phyloP scores from a whole-genome alignment of 2,888 invertebrate genomes.

The Hyles lineata region DNA sequence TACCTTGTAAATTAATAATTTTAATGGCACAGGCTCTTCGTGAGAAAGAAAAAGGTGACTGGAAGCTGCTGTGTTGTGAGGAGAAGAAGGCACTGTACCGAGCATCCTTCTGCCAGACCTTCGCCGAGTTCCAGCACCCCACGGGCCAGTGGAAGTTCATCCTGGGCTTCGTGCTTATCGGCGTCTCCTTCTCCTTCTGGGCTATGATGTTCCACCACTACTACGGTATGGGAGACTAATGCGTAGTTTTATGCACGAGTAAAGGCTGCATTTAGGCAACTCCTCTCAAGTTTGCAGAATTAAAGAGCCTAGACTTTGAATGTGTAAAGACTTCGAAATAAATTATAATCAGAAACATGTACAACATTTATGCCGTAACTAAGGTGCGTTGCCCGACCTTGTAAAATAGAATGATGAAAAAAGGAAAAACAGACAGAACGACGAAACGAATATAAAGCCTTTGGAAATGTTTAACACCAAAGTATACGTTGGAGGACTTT shows the following conservation, averaged over 20 bases:
- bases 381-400: too few species aligned
- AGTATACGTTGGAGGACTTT: too few species aligned
- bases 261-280: neutral
- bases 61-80: conserved; percentile 94
- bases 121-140: conserved; percentile 93
- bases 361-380: too few species aligned
- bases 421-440: too few species aligned
- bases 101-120: conserved; percentile 96
- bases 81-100: conserved; percentile 98
- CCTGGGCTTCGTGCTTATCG: conserved; percentile 83
- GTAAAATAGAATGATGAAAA: too few species aligned
- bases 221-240: conserved; percentile 75
- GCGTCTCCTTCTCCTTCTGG: conserved; percentile 84
- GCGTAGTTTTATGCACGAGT: neutral
- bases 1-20: too few species aligned
- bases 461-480: too few species aligned
- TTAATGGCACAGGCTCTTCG: conserved; percentile 86
- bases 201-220: conserved; percentile 84
- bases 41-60: conserved; percentile 97
- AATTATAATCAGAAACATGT: too few species aligned
- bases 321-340: too few species aligned
- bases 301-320: too few species aligned
- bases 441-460: too few species aligned
- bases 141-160: conserved; percentile 93
- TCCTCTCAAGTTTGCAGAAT: too few species aligned